These are phyloP conservation scores for Aphelinus atriplicis DNA, from an alignment of 1,140 invertebrate genomes.

Conservation along the genomic window DNA sequence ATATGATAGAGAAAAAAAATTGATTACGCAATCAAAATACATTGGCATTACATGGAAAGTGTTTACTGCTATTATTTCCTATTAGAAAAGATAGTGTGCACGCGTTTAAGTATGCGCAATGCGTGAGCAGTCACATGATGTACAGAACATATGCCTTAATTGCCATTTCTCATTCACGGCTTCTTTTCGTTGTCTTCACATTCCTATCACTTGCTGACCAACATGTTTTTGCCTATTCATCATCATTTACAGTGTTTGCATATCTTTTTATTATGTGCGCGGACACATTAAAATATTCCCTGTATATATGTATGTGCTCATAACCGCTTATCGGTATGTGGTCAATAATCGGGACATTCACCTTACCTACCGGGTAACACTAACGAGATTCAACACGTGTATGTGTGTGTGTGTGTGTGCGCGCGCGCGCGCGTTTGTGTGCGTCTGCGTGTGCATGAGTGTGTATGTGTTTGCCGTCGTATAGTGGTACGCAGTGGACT, in stretches of 20 bases:
- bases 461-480: too few species aligned
- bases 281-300: neutral
- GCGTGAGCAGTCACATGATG: neutral
- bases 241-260: neutral
- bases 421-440: neutral
- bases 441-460: neutral
- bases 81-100: constrained; percentile 7
- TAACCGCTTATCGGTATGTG: neutral
- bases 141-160: constrained; percentile 10
- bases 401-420: too few species aligned
- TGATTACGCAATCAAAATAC: constrained; percentile 24
- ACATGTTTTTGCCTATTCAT: constrained; percentile 16
- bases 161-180: neutral
- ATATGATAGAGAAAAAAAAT: constrained; percentile 2
- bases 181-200: constrained; percentile 3
- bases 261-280: neutral
- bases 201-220: constrained; percentile 1
- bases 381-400: too few species aligned
- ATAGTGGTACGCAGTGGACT: too few species aligned
- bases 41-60: neutral
- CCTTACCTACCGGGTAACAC: neutral
- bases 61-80: constrained; percentile 29
- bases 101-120: neutral
- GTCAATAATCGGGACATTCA: constrained; percentile 9
- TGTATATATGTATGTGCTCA: neutral